Conservation (phyloP, 2,113 vertebrate species). For the Pyrgilauda ruficollis region DNA sequence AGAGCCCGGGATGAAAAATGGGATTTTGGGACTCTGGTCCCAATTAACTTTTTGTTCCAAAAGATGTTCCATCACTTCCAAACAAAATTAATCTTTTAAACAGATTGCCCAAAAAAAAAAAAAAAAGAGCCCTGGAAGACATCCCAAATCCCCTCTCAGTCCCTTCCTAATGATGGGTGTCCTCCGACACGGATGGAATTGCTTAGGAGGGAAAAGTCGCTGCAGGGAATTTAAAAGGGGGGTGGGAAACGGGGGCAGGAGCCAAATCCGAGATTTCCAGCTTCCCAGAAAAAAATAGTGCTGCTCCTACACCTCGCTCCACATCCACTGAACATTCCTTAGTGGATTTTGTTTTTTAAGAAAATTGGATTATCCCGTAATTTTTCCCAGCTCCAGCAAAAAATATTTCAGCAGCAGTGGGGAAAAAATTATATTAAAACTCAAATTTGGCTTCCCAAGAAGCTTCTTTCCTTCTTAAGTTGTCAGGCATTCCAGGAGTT, state of each 20-base stretch:
- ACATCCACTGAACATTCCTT: neutral
- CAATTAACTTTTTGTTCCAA: slow-evolving; percentile 47
- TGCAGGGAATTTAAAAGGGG: neutral
- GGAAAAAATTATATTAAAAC: no score
- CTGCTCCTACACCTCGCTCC: neutral
- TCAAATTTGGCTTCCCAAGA: neutral
- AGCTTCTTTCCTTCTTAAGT: neutral
- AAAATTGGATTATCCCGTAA: accelerated
- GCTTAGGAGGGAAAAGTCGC: neutral
- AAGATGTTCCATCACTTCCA: slow-evolving; percentile 16
- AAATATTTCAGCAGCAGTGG: neutral
- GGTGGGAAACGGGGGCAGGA: neutral
- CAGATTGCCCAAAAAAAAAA: neutral
- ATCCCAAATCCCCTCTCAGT: neutral
- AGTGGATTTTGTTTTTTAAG: neutral
- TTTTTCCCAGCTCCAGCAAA: accelerated
- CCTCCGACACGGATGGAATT: neutral
- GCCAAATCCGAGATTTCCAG: neutral
- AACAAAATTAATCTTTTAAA: slow-evolving; percentile 46
- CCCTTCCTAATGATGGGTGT: neutral
- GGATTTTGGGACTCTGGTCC: slow-evolving; percentile 56
- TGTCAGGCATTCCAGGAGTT: neutral
- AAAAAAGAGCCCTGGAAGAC: neutral
- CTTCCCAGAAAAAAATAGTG: neutral
- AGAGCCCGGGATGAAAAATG: slow-evolving; percentile 24